A percentile compares a stretch with the other conserved stretches of the same genome.
Conservation (phyloP, 2,113 vertebrate species). For the Oryzias melastigma region DNA sequence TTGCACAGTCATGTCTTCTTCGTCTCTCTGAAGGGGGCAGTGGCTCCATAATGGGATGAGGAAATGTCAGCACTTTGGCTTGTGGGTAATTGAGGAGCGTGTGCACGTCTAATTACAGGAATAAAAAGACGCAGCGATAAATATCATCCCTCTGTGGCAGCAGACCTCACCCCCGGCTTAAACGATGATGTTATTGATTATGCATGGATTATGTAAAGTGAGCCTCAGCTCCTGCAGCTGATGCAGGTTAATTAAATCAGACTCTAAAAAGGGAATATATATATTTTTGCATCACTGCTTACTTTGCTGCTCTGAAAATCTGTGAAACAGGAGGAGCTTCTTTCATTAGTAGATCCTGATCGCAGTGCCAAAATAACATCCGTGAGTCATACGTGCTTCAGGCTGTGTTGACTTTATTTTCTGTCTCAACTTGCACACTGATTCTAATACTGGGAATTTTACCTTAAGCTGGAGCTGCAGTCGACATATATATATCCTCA, state of each 20-base stretch:
- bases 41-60: conserved; percentile 58
- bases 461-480: conserved; percentile 64
- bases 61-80: conserved; percentile 64
- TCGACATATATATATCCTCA: conserved; percentile 25
- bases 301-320: conserved; percentile 29
- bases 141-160: conserved; percentile 53
- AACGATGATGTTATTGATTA: conserved; percentile 67
- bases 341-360: conserved; percentile 31
- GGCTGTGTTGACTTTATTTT: conserved; percentile 65
- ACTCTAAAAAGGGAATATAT: conserved; percentile 16
- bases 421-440: conserved; percentile 72
- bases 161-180: conserved; percentile 41
- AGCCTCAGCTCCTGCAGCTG: conserved; percentile 36
- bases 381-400: conserved; percentile 70
- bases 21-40: conserved; percentile 35
- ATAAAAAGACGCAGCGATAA: conserved; percentile 52
- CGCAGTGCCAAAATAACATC: conserved; percentile 72
- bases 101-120: conserved; percentile 65
- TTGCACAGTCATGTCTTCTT: conserved; percentile 22
- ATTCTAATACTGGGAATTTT: conserved; percentile 61
- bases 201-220: conserved; percentile 44
- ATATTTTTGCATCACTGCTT: conserved; percentile 37
- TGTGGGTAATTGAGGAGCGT: conserved; percentile 63
- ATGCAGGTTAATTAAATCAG: conserved; percentile 57
- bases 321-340: conserved; percentile 64